A percentile compares a stretch with the other conserved stretches of the same genome.
phyloP scores from a whole-genome alignment of 1,140 invertebrate genomes.

The Subanguina moxae region DNA sequence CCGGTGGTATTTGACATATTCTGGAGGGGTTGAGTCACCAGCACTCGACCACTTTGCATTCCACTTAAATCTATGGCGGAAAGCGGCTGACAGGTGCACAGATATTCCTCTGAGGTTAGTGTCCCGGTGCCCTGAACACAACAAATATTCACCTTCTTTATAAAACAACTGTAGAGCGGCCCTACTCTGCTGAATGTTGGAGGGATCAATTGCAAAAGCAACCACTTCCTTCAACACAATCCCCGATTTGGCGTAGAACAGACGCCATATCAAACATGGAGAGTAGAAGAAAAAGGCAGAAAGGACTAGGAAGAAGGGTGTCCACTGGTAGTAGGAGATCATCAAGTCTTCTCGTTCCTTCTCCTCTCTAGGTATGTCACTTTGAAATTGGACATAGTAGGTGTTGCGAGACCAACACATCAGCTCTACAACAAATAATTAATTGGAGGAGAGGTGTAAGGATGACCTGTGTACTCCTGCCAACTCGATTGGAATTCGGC shows the following conservation, averaged over 20 bases:
- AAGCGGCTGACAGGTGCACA: slow-evolving; percentile 44
- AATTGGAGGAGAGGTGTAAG: neutral
- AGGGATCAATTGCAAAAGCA: slow-evolving; percentile 47
- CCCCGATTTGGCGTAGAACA: slow-evolving; percentile 40
- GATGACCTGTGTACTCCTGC: slow-evolving; percentile 30
- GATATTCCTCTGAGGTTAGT: slow-evolving; percentile 26
- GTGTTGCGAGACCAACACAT: slow-evolving; percentile 56
- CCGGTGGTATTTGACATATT: slow-evolving; percentile 40
- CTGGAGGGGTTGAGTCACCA: slow-evolving; percentile 43
- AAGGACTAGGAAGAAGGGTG: slow-evolving; percentile 61
- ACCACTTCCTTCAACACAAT: slow-evolving; percentile 54
- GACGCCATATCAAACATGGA: slow-evolving; percentile 54
- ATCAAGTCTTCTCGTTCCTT: slow-evolving; percentile 42
- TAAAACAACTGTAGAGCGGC: slow-evolving; percentile 10
- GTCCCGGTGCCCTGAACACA: slow-evolving; percentile 22
- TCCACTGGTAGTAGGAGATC: slow-evolving; percentile 64
- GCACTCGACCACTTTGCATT: neutral
- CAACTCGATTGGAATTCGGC: slow-evolving; percentile 56
- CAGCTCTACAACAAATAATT: slow-evolving; percentile 52
- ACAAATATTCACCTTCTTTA: slow-evolving; percentile 1
- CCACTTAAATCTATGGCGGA: slow-evolving; percentile 12
- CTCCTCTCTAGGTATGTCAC: slow-evolving; percentile 35
- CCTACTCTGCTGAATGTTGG: slow-evolving; percentile 51
- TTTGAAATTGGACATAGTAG: slow-evolving; percentile 51
- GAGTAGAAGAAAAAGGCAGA: slow-evolving; percentile 54